Evolutionary conservation across 2,797 vertebrate genomes (phyloP).

Genomic region (Crenichthys baileyi): DNA sequence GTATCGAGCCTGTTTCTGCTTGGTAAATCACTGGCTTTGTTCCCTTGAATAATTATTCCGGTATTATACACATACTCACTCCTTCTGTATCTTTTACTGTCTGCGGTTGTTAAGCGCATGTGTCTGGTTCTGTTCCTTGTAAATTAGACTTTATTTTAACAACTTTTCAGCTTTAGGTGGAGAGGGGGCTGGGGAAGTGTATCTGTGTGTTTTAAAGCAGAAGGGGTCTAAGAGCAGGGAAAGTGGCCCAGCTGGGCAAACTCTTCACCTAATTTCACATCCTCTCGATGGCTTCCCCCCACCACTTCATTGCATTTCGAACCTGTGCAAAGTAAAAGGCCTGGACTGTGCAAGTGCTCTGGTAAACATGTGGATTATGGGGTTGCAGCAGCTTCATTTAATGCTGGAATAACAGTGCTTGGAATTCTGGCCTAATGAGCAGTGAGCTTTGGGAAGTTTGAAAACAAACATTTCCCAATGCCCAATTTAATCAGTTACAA

Average conservation of each 20-base stretch:
- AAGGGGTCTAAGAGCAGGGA: conserved; percentile 15
- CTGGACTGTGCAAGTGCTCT: not conserved
- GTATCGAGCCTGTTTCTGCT: not conserved
- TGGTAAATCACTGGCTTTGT: not conserved
- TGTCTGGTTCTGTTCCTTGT: conserved; percentile 56
- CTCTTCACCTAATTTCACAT: conserved; percentile 79
- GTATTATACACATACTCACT: not conserved
- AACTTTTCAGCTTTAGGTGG: conserved; percentile 55
- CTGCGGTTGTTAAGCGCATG: conserved; percentile 51
- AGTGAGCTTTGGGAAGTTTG: not conserved
- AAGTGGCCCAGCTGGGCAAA: conserved; percentile 82
- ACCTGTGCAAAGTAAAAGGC: conserved; percentile 15
- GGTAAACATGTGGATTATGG: conserved; percentile 9
- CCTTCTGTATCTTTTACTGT: conserved; percentile 13
- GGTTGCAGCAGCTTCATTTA: not conserved
- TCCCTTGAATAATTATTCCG: not conserved
- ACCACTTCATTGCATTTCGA: conserved; percentile 40
- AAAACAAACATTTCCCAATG: not conserved
- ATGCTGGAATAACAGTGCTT: not conserved
- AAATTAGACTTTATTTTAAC: conserved; percentile 75
- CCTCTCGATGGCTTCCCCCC: conserved; percentile 66
- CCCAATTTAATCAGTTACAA: not conserved
- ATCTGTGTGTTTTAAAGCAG: conserved; percentile 46
- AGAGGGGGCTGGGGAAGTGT: conserved; percentile 57
- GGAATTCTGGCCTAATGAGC: not conserved